phyloP scores from a whole-genome alignment of 2,797 vertebrate species.

The Alca torda region DNA sequence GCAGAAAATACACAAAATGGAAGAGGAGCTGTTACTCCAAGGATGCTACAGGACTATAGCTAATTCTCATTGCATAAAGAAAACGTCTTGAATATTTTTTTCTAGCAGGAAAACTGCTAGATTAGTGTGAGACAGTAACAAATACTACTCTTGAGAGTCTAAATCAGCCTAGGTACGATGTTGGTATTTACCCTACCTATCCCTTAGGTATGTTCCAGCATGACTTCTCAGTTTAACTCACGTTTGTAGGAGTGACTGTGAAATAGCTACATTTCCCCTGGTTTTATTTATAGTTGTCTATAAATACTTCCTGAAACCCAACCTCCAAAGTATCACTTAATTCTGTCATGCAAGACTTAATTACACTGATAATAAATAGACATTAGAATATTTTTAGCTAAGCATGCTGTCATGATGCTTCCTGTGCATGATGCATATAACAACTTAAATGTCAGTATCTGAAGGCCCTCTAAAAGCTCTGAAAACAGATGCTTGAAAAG shows the following conservation, averaged over 20 bases:
- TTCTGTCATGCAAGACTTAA: conserved; percentile 59
- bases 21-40: not conserved
- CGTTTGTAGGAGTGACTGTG: not conserved
- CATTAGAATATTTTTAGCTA: conserved; percentile 55
- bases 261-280: conserved; percentile 1
- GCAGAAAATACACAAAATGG: not conserved
- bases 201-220: not conserved
- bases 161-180: not conserved
- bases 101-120: not conserved
- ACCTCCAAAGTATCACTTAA: conserved; percentile 48
- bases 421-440: conserved; percentile 18
- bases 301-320: conserved; percentile 48
- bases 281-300: conserved; percentile 47
- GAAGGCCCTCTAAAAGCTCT: not conserved
- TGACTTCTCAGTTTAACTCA: not conserved
- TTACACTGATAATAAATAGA: conserved; percentile 64
- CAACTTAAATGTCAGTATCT: not conserved
- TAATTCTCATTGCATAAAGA: not conserved
- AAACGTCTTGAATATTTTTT: not conserved
- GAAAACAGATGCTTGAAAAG: not conserved
- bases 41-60: not conserved
- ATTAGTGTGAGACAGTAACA: not conserved
- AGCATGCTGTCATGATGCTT: conserved; percentile 29
- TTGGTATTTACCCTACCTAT: not conserved
- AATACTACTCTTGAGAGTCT: not conserved